Percentiles rank a stretch among this genome's conserved stretches.
phyloP scores from a whole-genome alignment of 2,797 vertebrate genomes.

The Sebastes vulpes region DNA sequence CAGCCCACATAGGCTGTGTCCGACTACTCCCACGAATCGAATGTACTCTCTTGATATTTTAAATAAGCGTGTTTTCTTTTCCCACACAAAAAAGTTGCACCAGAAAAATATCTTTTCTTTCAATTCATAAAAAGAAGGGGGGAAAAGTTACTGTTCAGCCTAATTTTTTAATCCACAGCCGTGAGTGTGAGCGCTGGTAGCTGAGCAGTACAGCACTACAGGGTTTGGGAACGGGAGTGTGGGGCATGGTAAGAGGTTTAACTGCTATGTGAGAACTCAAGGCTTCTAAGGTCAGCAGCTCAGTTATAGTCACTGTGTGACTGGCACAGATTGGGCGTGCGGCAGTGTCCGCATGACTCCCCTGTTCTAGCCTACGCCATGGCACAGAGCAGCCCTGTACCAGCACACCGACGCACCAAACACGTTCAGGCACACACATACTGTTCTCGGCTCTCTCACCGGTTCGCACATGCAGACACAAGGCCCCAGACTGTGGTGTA shows the following conservation, averaged over 20 bases:
- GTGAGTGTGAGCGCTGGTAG: conserved; percentile 46
- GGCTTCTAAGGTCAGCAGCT: conserved; percentile 85
- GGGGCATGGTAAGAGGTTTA: conserved; percentile 87
- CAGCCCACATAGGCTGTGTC: conserved; percentile 44
- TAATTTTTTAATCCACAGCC: conserved; percentile 65
- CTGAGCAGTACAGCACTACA: conserved; percentile 39
- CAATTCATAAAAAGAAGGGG: conserved; percentile 1
- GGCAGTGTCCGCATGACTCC: conserved; percentile 85
- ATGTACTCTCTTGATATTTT: conserved; percentile 27
- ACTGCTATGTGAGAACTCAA: conserved; percentile 82
- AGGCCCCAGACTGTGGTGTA: conserved; percentile 43
- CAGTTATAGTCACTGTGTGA: conserved; percentile 86
- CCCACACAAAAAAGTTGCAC: background rate
- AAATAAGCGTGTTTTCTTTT: conserved; percentile 13
- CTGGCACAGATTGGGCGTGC: conserved; percentile 86
- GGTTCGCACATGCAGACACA: conserved; percentile 62
- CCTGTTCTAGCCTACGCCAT: conserved; percentile 84
- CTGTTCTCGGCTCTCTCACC: conserved; percentile 53
- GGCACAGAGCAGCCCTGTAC: conserved; percentile 84
- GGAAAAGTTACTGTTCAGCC: conserved; percentile 21
- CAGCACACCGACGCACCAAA: conserved; percentile 74
- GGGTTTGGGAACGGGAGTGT: conserved; percentile 75
- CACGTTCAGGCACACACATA: conserved; percentile 72
- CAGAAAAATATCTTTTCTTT: conserved; percentile 1
- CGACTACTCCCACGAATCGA: conserved; percentile 50